Evolutionary conservation across 1,140 invertebrate species (phyloP).

Genomic region (Polypedilum vanderplanki): DNA sequence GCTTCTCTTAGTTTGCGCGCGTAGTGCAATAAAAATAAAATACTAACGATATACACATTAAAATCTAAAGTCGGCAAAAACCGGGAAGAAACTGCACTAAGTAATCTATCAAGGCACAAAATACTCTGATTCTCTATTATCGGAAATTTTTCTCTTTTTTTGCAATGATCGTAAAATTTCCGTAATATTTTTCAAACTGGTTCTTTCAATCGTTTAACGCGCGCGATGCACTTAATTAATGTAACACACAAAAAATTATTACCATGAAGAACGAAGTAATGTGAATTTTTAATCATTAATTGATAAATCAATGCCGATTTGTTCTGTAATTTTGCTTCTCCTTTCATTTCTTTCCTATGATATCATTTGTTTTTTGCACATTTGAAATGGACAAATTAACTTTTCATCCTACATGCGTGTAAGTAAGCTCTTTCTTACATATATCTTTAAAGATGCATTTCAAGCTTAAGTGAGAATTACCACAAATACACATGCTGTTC

Average conservation of each 20-base stretch:
- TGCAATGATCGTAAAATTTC: constrained; percentile 5
- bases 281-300: constrained; percentile 4
- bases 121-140: background rate
- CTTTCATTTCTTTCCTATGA: background rate
- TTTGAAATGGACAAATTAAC: background rate
- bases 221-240: constrained; percentile 8
- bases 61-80: background rate
- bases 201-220: background rate
- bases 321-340: background rate
- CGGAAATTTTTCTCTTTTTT: background rate
- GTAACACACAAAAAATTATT: constrained; percentile 7
- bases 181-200: background rate
- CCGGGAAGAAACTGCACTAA: background rate
- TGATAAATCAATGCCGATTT: constrained; percentile 13
- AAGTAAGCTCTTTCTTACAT: too few species aligned
- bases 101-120: constrained; percentile 4
- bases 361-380: background rate
- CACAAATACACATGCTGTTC: too few species aligned
- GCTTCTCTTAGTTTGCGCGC: background rate
- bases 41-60: background rate
- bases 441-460: too few species aligned
- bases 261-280: background rate
- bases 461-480: too few species aligned
- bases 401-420: background rate
- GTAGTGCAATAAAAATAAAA: background rate